These are phyloP conservation scores for Piscicola geometra DNA, from an alignment of 2,888 invertebrate species.

Conservation along the genomic window DNA sequence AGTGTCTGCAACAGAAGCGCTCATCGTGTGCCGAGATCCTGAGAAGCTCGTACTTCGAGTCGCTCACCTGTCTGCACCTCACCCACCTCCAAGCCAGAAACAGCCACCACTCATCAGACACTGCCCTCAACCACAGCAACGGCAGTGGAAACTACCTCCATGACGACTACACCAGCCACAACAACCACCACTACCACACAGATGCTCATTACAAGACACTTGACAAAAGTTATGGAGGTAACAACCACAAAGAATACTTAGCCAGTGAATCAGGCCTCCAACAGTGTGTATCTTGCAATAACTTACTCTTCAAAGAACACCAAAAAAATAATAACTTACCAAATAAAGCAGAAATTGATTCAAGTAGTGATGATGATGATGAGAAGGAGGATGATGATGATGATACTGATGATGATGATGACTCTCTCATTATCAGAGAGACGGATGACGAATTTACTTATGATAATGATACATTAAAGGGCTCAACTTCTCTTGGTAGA, in stretches of 20 bases:
- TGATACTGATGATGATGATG: not conserved
- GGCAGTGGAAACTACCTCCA: not conserved
- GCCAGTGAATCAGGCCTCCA: no score
- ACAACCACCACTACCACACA: no score
- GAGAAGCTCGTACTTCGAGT: slow-evolving; percentile 19
- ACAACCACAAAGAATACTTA: no score
- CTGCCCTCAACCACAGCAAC: not conserved
- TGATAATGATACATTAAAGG: not conserved
- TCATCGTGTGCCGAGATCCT: slow-evolving; percentile 10
- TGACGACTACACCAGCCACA: no score
- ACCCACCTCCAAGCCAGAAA: not conserved
- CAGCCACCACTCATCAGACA: not conserved
- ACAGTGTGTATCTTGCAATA: no score
- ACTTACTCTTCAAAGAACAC: no score
- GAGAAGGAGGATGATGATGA: not conserved
- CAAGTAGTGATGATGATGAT: not conserved
- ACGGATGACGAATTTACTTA: not conserved
- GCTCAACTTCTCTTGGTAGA: no score
- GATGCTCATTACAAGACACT: not conserved
- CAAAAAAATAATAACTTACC: not conserved
- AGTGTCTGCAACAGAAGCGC: slow-evolving; percentile 6
- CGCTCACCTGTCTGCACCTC: not conserved
- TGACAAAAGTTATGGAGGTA: not conserved
- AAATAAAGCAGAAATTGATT: not conserved
- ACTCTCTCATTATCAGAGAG: not conserved